These are phyloP conservation scores for Zoanthus sansibaricus DNA, from an alignment of 92 coral and sea anemone genomes.

Conservation along the genomic window DNA sequence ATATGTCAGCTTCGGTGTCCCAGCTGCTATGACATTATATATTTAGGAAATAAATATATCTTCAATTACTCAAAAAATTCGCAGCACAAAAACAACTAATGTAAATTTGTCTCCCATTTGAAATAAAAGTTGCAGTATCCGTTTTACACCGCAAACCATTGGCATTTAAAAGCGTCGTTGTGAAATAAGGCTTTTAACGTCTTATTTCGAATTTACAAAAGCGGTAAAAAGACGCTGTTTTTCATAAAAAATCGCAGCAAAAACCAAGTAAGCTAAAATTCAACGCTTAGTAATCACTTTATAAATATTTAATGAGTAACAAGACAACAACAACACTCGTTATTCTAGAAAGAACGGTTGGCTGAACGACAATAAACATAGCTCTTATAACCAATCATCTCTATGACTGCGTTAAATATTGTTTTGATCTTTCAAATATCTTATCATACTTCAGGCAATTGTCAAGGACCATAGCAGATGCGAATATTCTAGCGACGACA, in stretches of 20 bases:
- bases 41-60: constrained; percentile 14
- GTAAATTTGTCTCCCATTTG: constrained; percentile 4
- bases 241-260: not conserved
- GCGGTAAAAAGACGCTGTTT: not conserved
- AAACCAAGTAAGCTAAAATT: not conserved
- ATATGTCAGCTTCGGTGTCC: not conserved
- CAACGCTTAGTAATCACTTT: not conserved
- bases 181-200: not conserved
- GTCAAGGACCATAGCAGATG: constrained; percentile 14
- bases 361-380: constrained; percentile 7
- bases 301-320: constrained; percentile 40
- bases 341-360: constrained; percentile 33
- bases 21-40: constrained; percentile 12
- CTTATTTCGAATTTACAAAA: too few species aligned
- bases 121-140: not conserved
- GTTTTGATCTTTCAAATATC: constrained; percentile 10
- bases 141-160: not conserved
- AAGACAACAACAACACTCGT: constrained; percentile 4
- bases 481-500: constrained; percentile 21
- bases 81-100: constrained; percentile 4
- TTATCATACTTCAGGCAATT: constrained; percentile 10
- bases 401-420: not conserved
- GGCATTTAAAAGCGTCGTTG: not conserved
- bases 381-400: constrained; percentile 21
- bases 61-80: constrained; percentile 24